phyloP scores from a whole-genome alignment of 2,888 invertebrate species.

The Orthonychiurus folsomi region DNA sequence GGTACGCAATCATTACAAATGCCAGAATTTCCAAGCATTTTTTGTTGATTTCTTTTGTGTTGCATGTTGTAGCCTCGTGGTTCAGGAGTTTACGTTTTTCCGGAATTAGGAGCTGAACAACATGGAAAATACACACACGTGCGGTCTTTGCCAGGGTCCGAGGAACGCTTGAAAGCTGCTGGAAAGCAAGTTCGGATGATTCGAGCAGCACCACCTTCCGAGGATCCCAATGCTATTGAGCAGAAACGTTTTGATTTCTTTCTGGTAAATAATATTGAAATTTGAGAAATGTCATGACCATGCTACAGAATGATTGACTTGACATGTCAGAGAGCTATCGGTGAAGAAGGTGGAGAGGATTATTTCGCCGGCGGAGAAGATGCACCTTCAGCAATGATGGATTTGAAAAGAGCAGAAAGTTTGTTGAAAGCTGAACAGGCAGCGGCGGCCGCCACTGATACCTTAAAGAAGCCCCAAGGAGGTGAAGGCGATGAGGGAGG shows the following conservation, averaged over 20 bases:
- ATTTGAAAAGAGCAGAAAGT: neutral
- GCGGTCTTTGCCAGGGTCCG: constrained; percentile 46
- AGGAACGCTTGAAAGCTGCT: constrained; percentile 23
- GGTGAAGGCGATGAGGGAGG: constrained; percentile 5
- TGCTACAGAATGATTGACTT: too few relatives aligned
- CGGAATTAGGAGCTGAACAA: constrained; percentile 62
- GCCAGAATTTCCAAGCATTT: neutral
- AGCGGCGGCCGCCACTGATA: neutral
- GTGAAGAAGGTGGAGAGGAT: constrained; percentile 6
- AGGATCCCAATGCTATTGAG: constrained; percentile 30
- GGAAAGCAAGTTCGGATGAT: constrained; percentile 30
- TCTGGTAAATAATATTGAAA: neutral
- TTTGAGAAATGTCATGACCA: too few relatives aligned
- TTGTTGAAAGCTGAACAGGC: constrained; percentile 2
- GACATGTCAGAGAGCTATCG: constrained; percentile 3
- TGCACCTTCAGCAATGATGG: neutral
- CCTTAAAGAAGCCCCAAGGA: neutral
- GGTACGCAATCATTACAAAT: constrained; percentile 22
- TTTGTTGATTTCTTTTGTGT: neutral
- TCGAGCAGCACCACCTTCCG: constrained; percentile 24
- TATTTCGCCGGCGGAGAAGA: constrained; percentile 1
- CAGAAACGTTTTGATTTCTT: constrained; percentile 11
- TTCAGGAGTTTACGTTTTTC: constrained; percentile 63
- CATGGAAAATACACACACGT: constrained; percentile 60
- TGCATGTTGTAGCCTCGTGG: constrained; percentile 53